Evolutionary conservation across 1,140 invertebrate genomes (phyloP).

Genomic region (Homalodisca vitripennis): DNA sequence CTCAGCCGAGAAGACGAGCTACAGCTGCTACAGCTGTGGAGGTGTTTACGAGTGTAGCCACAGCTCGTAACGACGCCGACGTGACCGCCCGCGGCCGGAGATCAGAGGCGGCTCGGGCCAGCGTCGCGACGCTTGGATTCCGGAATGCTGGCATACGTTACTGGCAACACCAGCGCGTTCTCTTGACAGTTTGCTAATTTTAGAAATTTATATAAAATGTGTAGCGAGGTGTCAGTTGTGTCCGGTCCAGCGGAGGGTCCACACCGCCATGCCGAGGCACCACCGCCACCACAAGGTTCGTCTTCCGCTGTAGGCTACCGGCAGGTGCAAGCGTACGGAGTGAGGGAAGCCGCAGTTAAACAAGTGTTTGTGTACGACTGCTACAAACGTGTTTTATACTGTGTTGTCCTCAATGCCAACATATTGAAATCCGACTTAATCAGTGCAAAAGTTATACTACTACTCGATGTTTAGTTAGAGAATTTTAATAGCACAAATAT

Average conservation of each 20-base stretch:
- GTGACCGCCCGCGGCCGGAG: no score
- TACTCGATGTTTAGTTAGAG: no score
- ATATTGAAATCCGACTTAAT: no score
- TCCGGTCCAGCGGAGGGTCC: neutral
- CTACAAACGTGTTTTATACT: no score
- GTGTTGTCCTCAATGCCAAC: no score
- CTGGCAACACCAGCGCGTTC: constrained; percentile 11
- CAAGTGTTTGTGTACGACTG: no score
- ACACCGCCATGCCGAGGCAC: neutral
- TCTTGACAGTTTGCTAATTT: constrained; percentile 22
- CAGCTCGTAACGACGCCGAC: neutral
- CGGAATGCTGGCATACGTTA: neutral
- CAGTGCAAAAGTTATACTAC: no score
- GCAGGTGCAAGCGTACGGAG: no score
- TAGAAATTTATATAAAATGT: constrained; percentile 26
- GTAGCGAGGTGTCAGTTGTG: constrained; percentile 9
- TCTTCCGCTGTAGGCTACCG: no score
- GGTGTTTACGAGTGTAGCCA: neutral
- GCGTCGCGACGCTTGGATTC: neutral
- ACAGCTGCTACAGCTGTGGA: neutral
- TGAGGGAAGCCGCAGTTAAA: no score
- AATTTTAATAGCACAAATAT: no score
- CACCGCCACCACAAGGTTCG: constrained; percentile 9
- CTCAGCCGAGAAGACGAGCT: neutral
- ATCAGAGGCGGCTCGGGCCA: neutral